phyloP scores from a whole-genome alignment of 2,888 invertebrate genomes.

The Cyclophora punctaria region DNA sequence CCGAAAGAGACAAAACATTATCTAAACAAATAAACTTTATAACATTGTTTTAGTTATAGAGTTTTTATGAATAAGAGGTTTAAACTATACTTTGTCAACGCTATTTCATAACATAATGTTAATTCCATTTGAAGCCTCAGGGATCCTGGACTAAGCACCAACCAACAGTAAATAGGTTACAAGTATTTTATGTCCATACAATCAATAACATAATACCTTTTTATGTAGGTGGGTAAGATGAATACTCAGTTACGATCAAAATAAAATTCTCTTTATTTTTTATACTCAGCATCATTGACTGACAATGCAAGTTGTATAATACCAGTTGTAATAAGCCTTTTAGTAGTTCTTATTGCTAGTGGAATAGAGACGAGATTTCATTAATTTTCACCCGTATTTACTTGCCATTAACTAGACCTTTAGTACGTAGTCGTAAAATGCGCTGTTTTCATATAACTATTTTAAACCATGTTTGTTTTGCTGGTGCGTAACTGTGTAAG shows the following conservation, averaged over 20 bases:
- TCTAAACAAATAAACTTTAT: too few species aligned
- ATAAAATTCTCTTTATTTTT: conserved; percentile 32
- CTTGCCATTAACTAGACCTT: conserved; percentile 37
- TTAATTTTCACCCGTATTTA: conserved; percentile 15
- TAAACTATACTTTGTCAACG: too few species aligned
- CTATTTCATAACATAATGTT: too few species aligned
- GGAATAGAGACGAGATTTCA: conserved; percentile 12
- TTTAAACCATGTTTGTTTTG: conserved; percentile 18
- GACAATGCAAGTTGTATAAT: conserved; percentile 22
- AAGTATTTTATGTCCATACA: too few species aligned
- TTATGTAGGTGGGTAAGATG: too few species aligned
- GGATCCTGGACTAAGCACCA: too few species aligned
- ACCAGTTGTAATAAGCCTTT: conserved; percentile 1
- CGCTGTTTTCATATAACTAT: conserved; percentile 50
- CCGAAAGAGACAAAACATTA: too few species aligned
- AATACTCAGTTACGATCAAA: conserved; percentile 22
- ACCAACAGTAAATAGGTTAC: too few species aligned
- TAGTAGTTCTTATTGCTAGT: not conserved
- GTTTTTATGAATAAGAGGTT: too few species aligned
- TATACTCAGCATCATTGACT: conserved; percentile 22
- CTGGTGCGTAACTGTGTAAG: not conserved
- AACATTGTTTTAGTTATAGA: too few species aligned
- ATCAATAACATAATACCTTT: too few species aligned
- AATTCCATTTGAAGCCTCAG: too few species aligned
- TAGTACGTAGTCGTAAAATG: conserved; percentile 38